Conservation (phyloP, 2,113 vertebrate genomes). For the Kryptolebias marmoratus region DNA sequence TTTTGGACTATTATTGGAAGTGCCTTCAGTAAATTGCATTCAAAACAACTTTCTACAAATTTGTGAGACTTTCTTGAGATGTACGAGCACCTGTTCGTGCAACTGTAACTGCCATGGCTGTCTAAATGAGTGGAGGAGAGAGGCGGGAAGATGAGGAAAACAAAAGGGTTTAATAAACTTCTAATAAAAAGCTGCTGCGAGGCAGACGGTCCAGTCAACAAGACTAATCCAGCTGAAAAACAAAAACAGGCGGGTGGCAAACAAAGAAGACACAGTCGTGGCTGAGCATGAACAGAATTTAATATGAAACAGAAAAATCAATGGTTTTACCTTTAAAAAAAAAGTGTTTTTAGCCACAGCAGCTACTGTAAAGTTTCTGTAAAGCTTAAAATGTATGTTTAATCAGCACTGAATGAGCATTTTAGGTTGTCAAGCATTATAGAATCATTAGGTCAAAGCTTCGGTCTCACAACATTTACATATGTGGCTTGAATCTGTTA, state of each 20-base stretch:
- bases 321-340: too few species aligned
- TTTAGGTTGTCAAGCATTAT: neutral
- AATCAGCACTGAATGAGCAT: neutral
- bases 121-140: neutral
- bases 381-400: too few species aligned
- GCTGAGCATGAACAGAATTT: neutral
- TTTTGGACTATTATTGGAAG: too few species aligned
- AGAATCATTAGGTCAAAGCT: too few species aligned
- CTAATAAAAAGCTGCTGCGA: neutral
- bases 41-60: too few species aligned
- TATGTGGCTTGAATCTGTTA: too few species aligned
- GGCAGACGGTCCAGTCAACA: neutral
- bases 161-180: neutral
- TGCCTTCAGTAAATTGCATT: too few species aligned
- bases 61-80: neutral
- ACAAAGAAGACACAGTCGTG: neutral
- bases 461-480: too few species aligned
- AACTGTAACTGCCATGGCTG: neutral
- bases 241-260: neutral
- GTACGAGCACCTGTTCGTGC: neutral
- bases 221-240: neutral
- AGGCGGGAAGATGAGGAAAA: neutral
- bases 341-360: neutral
- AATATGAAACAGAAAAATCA: neutral
- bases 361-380: too few species aligned